These are phyloP conservation scores for Pycnonotus jocosus DNA, from an alignment of 2,113 vertebrate species.

Conservation along the genomic window DNA sequence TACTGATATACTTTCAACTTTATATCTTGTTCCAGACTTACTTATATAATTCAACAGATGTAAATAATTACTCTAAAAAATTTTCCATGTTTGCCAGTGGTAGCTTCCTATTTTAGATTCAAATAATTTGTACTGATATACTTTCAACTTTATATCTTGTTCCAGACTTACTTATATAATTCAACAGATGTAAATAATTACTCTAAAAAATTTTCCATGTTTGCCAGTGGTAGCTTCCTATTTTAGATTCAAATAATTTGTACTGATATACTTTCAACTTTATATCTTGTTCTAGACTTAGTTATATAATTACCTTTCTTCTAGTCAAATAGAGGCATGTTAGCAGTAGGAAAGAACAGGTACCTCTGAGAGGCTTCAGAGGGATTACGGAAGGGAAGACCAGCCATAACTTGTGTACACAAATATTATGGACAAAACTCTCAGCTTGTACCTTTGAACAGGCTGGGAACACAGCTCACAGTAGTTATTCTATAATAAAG, in stretches of 20 bases:
- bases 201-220: neutral
- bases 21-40: neutral
- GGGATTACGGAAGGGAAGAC: neutral
- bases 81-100: neutral
- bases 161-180: neutral
- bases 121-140: neutral
- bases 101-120: neutral
- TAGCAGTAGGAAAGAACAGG: neutral
- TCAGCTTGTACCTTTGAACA: neutral
- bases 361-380: neutral
- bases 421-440: neutral
- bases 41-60: neutral
- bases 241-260: neutral
- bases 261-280: neutral
- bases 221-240: neutral
- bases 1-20: neutral
- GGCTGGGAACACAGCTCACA: neutral
- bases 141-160: neutral
- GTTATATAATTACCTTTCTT: neutral
- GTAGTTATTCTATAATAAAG: neutral
- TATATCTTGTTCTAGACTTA: neutral
- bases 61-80: neutral
- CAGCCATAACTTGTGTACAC: fast-evolving
- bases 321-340: neutral
- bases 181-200: neutral